phyloP scores from a whole-genome alignment of 2,888 invertebrate genomes.

The Mythimna albipuncta region DNA sequence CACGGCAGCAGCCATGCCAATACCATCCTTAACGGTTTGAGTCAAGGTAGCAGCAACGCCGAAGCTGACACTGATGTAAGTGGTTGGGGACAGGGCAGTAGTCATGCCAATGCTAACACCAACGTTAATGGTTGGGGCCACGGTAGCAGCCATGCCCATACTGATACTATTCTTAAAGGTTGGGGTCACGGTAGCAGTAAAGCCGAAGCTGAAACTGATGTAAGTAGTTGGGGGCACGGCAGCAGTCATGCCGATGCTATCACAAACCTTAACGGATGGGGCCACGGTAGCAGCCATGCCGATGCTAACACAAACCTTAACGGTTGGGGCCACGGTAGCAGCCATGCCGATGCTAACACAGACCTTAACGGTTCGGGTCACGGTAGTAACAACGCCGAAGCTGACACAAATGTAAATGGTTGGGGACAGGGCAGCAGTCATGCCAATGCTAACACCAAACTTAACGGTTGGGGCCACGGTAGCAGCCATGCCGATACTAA shows the following conservation, averaged over 20 bases:
- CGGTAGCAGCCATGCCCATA: not conserved
- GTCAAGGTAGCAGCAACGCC: not conserved
- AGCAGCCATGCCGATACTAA: not conserved
- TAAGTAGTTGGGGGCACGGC: not conserved
- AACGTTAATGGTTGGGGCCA: not conserved
- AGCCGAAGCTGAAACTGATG: not conserved
- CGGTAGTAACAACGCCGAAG: not conserved
- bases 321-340: not conserved
- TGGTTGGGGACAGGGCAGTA: not conserved
- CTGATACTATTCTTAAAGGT: not conserved
- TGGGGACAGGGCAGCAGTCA: not conserved
- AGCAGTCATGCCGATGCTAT: not conserved
- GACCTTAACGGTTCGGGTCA: not conserved
- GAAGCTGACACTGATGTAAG: not conserved
- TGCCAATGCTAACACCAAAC: not conserved
- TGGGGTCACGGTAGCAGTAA: not conserved
- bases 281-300: not conserved
- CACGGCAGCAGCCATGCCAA: not conserved
- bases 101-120: not conserved
- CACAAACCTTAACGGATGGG: not conserved
- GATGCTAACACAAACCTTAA: fast-evolving
- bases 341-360: not conserved
- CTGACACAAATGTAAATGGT: not conserved
- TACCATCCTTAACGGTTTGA: not conserved
- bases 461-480: not conserved